Conservation (phyloP, 2,797 vertebrate species). For the Staurois parvus region DNA sequence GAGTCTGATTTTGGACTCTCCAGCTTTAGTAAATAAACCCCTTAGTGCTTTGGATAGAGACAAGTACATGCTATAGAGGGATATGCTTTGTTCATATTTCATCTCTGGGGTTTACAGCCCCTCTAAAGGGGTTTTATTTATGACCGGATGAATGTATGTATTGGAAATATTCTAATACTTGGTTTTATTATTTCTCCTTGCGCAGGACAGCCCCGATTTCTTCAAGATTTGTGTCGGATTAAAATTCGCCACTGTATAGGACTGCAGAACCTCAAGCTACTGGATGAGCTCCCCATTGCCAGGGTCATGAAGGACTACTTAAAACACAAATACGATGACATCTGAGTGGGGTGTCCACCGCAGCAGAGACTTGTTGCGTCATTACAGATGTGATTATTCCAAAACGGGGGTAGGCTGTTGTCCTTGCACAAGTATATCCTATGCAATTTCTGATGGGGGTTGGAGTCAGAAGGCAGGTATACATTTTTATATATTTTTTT, state of each 20-base stretch:
- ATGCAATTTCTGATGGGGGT: constrained; percentile 90
- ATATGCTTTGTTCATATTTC: no score
- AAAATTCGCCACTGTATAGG: constrained; percentile 97
- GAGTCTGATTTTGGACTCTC: no score
- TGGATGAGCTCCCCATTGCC: constrained; percentile 96
- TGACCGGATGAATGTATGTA: not conserved
- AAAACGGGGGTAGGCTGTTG: constrained; percentile 76
- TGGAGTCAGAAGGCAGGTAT: constrained; percentile 83
- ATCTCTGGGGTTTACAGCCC: no score
- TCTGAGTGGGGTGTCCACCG: constrained; percentile 77
- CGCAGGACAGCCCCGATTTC: constrained; percentile 91
- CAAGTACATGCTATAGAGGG: no score
- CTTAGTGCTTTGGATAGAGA: no score
- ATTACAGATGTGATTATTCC: constrained; percentile 76
- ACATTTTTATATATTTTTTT: constrained; percentile 67
- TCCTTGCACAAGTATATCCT: constrained; percentile 89
- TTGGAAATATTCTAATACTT: not conserved
- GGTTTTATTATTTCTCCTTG: constrained; percentile 60
- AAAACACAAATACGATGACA: constrained; percentile 97
- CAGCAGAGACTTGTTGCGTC: constrained; percentile 70
- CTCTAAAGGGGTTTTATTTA: no score
- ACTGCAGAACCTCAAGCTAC: constrained; percentile 92
- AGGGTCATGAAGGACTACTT: constrained; percentile 99
- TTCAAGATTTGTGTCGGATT: constrained; percentile 98
- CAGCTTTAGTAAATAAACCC: no score